Evolutionary conservation across 2,113 vertebrate species (phyloP).

Genomic region (Loxodonta africana): DNA sequence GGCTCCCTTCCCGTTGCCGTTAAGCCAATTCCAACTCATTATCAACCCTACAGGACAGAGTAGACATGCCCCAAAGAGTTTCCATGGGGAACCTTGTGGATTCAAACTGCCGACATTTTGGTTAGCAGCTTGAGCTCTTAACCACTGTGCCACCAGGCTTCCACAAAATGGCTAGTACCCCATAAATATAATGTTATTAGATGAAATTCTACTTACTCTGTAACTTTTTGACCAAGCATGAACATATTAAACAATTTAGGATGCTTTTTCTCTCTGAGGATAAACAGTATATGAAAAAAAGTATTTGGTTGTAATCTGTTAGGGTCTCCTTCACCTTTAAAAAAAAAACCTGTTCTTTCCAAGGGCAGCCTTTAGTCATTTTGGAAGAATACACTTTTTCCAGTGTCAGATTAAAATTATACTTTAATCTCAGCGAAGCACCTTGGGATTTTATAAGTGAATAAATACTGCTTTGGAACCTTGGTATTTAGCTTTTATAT

Average conservation of each 20-base stretch:
- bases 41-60: no score
- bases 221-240: conserved; percentile 39
- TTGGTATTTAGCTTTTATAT: conserved; percentile 45
- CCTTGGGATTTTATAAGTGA: conserved; percentile 26
- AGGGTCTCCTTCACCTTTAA: conserved; percentile 10
- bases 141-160: no score
- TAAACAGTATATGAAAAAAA: conserved; percentile 36
- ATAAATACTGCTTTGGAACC: conserved; percentile 25
- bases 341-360: neutral
- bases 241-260: conserved; percentile 51
- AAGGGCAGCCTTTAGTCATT: neutral
- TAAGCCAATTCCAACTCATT: no score
- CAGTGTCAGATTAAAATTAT: conserved; percentile 36
- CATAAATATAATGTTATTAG: neutral
- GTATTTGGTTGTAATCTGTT: conserved; percentile 28
- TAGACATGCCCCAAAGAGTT: no score
- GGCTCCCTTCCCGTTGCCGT: neutral
- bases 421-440: neutral
- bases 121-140: no score
- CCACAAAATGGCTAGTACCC: conserved; percentile 18
- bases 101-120: no score
- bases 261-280: neutral
- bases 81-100: no score
- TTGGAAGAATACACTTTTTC: conserved; percentile 31
- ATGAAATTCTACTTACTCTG: conserved; percentile 21